phyloP scores from a whole-genome alignment of 2,113 vertebrate species.

The Menidia beryllina region DNA sequence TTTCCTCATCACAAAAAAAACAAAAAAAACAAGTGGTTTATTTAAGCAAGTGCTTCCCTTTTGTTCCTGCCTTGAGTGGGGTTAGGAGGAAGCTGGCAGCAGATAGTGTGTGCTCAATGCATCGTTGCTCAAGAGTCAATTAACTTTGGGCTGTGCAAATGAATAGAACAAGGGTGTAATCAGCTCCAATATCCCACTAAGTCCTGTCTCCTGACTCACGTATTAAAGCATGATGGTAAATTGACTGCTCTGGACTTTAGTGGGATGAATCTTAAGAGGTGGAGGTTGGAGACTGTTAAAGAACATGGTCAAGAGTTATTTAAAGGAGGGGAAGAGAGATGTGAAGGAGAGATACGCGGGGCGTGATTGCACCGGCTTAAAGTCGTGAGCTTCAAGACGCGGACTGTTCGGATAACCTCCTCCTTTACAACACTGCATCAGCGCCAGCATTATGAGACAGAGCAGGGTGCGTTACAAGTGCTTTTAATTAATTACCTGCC shows the following conservation, averaged over 20 bases:
- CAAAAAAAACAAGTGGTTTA: conserved; percentile 61
- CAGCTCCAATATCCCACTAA: conserved; percentile 73
- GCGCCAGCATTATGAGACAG: conserved; percentile 43
- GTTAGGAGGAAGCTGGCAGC: conserved; percentile 61
- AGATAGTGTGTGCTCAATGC: conserved; percentile 73
- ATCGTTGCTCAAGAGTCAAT: conserved; percentile 75
- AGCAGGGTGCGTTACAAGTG: conserved; percentile 56
- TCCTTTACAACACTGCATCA: conserved; percentile 29
- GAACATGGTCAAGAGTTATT: conserved; percentile 24
- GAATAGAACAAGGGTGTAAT: conserved; percentile 77
- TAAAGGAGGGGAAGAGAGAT: conserved; percentile 20
- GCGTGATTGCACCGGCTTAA: conserved; percentile 2
- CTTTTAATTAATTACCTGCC: conserved; percentile 77
- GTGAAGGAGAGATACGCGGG: conserved; percentile 18
- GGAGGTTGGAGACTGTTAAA: conserved; percentile 41
- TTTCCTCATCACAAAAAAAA: conserved; percentile 15
- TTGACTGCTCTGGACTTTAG: conserved; percentile 68
- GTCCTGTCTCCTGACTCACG: conserved; percentile 68
- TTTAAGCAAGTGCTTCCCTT: conserved; percentile 63
- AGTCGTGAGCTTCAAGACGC: conserved; percentile 37
- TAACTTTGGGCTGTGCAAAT: conserved; percentile 74
- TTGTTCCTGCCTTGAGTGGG: conserved; percentile 48
- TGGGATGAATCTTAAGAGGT: conserved; percentile 65
- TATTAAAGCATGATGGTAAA: conserved; percentile 67
- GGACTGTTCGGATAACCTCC: conserved; percentile 49